Conservation (phyloP, 2,888 invertebrate genomes). For the Fragum fragum region DNA sequence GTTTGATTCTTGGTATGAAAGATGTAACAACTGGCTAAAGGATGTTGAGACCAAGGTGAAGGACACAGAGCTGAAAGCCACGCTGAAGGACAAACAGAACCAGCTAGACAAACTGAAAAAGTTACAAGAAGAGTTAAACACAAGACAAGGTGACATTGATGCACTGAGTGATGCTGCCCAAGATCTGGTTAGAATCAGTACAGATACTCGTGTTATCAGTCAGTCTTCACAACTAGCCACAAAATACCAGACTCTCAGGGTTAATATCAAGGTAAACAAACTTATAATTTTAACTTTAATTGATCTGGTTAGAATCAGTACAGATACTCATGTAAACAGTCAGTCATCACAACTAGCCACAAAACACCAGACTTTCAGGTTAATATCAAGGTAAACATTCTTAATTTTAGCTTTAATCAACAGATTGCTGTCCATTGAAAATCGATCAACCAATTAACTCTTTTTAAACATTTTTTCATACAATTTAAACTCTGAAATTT, state of each 20-base stretch:
- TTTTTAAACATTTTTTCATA: too few species aligned
- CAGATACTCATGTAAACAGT: slow-evolving; percentile 82
- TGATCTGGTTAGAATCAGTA: slow-evolving; percentile 80
- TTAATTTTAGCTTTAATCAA: too few species aligned
- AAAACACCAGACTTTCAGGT: slow-evolving; percentile 82
- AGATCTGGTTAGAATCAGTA: slow-evolving; percentile 79
- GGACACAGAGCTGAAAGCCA: slow-evolving; percentile 82
- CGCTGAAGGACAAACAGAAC: slow-evolving; percentile 83
- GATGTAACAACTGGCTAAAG: slow-evolving; percentile 95
- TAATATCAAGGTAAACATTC: slow-evolving; percentile 85
- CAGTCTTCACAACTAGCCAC: slow-evolving; percentile 84
- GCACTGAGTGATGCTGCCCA: slow-evolving; percentile 97
- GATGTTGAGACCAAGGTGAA: slow-evolving; percentile 94
- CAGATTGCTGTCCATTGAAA: too few species aligned
- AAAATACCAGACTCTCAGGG: slow-evolving; percentile 81
- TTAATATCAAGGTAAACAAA: slow-evolving; percentile 84
- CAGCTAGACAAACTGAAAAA: slow-evolving; percentile 79
- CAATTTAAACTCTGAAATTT: too few species aligned
- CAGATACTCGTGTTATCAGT: slow-evolving; percentile 82
- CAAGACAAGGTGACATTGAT: slow-evolving; percentile 91
- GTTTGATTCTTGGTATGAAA: slow-evolving; percentile 95
- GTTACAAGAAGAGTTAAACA: slow-evolving; percentile 77
- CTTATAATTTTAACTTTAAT: too few species aligned
- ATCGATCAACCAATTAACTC: too few species aligned
- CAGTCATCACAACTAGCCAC: slow-evolving; percentile 84